phyloP scores from a whole-genome alignment of 2,113 vertebrate genomes.

The Brachypteracias leptosomus region DNA sequence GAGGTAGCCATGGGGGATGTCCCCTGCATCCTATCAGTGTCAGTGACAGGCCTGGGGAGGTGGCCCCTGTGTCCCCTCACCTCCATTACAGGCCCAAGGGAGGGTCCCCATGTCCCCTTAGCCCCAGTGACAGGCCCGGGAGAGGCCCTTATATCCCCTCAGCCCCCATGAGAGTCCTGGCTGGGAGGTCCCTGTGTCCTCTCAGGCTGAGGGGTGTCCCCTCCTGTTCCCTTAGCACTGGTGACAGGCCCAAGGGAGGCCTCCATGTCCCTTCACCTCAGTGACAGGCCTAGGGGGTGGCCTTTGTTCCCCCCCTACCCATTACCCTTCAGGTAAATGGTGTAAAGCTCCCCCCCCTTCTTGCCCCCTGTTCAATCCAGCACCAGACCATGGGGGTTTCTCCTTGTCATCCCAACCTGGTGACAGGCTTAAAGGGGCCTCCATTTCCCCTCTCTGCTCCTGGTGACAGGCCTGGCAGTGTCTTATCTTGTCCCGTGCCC shows the following conservation, averaged over 20 bases:
- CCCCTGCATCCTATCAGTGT: background rate
- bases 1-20: rapidly evolving
- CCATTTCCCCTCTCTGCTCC: rapidly evolving
- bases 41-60: rapidly evolving
- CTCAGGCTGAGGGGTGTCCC: too few species aligned
- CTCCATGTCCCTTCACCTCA: background rate
- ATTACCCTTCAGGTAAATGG: rapidly evolving
- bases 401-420: background rate
- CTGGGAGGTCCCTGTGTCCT: too few species aligned
- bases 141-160: background rate
- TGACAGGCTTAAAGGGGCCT: background rate
- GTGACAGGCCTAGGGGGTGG: background rate
- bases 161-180: background rate
- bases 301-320: background rate
- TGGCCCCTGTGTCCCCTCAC: rapidly evolving
- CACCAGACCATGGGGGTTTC: background rate
- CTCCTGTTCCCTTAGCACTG: background rate
- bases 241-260: too few species aligned
- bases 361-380: too few species aligned
- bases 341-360: background rate
- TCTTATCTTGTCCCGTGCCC: rapidly evolving
- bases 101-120: background rate
- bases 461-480: background rate
- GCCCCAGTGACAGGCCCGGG: too few species aligned
- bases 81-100: rapidly evolving